Percentiles rank a stretch among this genome's conserved stretches.
Conservation (phyloP, 2,113 vertebrate species). For the Prolemur simus region DNA sequence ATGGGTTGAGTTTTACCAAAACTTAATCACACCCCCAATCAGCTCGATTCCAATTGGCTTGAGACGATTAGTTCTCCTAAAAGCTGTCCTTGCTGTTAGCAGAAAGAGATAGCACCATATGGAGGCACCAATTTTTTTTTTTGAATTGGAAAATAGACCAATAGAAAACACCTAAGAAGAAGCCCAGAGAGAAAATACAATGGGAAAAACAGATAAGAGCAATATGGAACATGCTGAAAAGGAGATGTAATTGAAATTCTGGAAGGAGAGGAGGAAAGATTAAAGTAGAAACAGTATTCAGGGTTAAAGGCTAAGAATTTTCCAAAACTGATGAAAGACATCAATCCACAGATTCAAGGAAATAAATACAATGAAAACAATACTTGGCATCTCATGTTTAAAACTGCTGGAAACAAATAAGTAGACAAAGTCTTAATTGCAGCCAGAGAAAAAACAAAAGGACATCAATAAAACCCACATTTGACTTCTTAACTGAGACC, state of each 20-base stretch:
- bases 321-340: not conserved
- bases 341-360: not conserved
- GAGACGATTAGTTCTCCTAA: not conserved
- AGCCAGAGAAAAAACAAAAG: not conserved
- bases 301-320: not conserved
- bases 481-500: not conserved
- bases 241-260: not conserved
- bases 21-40: not conserved
- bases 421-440: not conserved
- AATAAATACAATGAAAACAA: not conserved
- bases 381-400: not conserved
- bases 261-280: not conserved
- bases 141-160: not conserved
- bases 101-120: not conserved
- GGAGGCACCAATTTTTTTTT: not conserved
- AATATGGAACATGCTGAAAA: not conserved
- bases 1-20: conserved; percentile 1
- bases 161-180: conserved; percentile 1
- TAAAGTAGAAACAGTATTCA: not conserved
- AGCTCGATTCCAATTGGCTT: not conserved
- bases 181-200: not conserved
- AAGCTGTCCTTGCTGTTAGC: not conserved
- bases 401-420: not conserved
- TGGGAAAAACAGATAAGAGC: not conserved
- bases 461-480: not conserved